Evolutionary conservation across 2,797 vertebrate genomes (phyloP).

Genomic region (Erethizon dorsatum): DNA sequence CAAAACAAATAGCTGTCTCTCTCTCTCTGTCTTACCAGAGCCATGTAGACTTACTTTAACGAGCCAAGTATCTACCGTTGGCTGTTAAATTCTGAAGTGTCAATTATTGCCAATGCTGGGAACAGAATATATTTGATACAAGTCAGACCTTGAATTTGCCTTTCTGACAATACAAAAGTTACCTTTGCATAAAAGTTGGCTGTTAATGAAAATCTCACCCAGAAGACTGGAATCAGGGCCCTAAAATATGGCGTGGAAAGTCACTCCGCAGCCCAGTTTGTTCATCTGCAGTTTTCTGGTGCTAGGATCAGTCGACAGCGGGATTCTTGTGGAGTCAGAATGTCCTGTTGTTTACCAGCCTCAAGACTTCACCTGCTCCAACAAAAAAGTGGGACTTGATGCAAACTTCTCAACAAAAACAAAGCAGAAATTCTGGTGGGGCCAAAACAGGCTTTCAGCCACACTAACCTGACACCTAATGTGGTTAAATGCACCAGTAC

Average conservation of each 20-base stretch:
- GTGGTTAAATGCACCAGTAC: rapidly evolving
- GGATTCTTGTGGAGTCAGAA: rapidly evolving
- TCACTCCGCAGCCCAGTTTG: rapidly evolving
- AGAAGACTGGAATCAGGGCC: rapidly evolving
- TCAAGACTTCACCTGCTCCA: background rate
- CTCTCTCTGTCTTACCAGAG: background rate
- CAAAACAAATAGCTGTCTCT: background rate
- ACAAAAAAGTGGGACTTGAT: background rate
- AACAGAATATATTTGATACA: background rate
- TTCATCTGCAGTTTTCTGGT: rapidly evolving
- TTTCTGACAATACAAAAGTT: background rate
- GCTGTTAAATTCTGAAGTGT: background rate
- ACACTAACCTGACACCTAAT: rapidly evolving
- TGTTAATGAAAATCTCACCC: background rate
- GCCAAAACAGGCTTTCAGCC: background rate
- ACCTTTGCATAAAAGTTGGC: background rate
- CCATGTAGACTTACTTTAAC: background rate
- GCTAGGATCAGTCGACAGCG: rapidly evolving
- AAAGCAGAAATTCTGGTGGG: background rate
- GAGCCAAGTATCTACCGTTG: background rate
- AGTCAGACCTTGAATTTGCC: background rate
- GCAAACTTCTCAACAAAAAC: background rate
- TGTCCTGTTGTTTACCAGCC: background rate
- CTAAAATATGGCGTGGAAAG: rapidly evolving
- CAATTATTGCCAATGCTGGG: background rate